Percentiles rank a stretch among this genome's conserved stretches.
These are phyloP conservation scores for Vulpes vulpes DNA, from an alignment of 2,113 vertebrate species.

Conservation along the genomic window DNA sequence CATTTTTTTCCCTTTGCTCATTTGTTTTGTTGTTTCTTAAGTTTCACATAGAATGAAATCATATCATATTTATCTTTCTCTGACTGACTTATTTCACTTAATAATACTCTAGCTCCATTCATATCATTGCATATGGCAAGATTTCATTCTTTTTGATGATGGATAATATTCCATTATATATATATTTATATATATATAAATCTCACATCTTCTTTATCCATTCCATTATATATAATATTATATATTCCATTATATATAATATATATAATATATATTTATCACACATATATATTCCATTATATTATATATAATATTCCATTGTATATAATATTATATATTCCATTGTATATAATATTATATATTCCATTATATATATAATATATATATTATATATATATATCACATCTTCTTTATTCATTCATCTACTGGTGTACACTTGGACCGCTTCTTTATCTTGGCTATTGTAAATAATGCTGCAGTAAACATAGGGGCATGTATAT, in stretches of 20 bases:
- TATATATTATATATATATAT: not conserved
- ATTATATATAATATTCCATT: not conserved
- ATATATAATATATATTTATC: no score
- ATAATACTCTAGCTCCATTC: not conserved
- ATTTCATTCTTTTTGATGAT: not conserved
- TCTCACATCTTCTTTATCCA: not conserved
- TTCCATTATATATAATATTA: not conserved
- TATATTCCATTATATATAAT: no score
- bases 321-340: not conserved
- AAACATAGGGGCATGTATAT: not conserved
- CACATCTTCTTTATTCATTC: not conserved
- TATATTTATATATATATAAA: not conserved
- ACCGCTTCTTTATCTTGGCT: not conserved
- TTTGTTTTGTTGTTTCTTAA: not conserved
- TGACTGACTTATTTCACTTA: not conserved
- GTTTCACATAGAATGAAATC: not conserved
- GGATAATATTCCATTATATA: not conserved
- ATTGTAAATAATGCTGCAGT: not conserved
- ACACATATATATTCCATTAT: not conserved
- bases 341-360: not conserved
- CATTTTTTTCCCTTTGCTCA: not conserved
- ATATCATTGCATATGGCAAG: not conserved
- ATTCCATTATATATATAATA: not conserved
- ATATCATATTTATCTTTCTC: not conserved
- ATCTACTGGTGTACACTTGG: not conserved